These are phyloP conservation scores for Pomacea canaliculata DNA, from an alignment of 2,888 invertebrate genomes.

Conservation along the genomic window DNA sequence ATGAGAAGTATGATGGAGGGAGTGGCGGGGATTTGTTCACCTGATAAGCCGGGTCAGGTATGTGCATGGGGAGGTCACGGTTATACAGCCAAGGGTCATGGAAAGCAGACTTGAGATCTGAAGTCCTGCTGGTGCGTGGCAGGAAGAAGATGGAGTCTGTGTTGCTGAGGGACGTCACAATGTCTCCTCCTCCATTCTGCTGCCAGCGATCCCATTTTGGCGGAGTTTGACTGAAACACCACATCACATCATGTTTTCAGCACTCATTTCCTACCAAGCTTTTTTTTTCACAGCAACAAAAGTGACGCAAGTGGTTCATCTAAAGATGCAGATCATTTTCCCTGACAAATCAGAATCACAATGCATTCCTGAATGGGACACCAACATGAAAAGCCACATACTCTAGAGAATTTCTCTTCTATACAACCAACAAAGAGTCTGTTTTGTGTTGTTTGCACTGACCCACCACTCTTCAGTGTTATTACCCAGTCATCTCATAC, in stretches of 20 bases:
- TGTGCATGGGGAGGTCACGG: conserved; percentile 37
- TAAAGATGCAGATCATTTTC: no score
- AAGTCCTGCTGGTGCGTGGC: conserved; percentile 44
- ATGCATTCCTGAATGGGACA: no score
- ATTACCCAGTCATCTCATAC: no score
- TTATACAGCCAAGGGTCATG: conserved; percentile 33
- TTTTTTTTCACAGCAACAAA: not conserved
- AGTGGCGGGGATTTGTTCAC: conserved; percentile 29
- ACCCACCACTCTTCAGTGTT: no score
- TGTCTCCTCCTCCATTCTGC: conserved; percentile 58
- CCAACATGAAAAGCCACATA: no score
- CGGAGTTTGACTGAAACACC: conserved; percentile 58
- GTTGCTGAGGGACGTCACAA: conserved; percentile 44
- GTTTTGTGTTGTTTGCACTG: no score
- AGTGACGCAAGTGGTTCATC: not conserved
- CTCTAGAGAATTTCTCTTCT: no score
- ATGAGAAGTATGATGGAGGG: not conserved
- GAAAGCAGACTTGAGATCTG: conserved; percentile 31
- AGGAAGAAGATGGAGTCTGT: conserved; percentile 48
- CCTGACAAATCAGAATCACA: no score
- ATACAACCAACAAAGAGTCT: no score
- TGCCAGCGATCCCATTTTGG: conserved; percentile 62
- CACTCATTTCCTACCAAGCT: not conserved
- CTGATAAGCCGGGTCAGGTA: conserved; percentile 36
- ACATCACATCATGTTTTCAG: not conserved